Percentiles rank a stretch among this genome's conserved stretches.
These are phyloP conservation scores for Latrodectus geometricus DNA, from an alignment of 1,140 invertebrate species.

Conservation along the genomic window DNA sequence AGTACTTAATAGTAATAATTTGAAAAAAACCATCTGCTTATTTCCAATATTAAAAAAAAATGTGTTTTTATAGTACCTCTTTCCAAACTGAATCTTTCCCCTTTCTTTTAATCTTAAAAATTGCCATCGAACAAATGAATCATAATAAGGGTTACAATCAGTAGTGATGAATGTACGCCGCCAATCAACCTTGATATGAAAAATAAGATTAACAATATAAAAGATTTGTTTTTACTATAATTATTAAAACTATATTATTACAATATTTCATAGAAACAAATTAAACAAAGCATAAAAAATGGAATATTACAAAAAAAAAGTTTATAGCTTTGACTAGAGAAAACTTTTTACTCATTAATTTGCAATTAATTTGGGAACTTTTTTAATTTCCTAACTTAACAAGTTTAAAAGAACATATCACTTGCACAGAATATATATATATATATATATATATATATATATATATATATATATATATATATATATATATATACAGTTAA, in stretches of 20 bases:
- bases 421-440: no score
- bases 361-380: neutral
- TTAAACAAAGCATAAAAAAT: no score
- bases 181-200: slow-evolving; percentile 88
- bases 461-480: no score
- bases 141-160: slow-evolving; percentile 96
- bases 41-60: neutral
- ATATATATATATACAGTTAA: no score
- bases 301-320: no score
- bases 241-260: neutral
- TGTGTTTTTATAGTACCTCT: slow-evolving; percentile 75
- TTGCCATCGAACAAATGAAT: slow-evolving; percentile 98
- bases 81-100: slow-evolving; percentile 96
- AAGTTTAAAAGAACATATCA: no score
- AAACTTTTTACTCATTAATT: neutral
- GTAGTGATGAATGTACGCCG: slow-evolving; percentile 97
- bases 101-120: slow-evolving; percentile 88
- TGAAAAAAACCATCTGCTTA: no score
- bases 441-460: no score
- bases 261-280: no score
- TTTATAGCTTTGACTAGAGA: neutral
- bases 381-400: no score
- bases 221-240: neutral
- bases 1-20: no score
- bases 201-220: neutral